phyloP scores from a whole-genome alignment of 1,140 invertebrate genomes.

The Limonius californicus region DNA sequence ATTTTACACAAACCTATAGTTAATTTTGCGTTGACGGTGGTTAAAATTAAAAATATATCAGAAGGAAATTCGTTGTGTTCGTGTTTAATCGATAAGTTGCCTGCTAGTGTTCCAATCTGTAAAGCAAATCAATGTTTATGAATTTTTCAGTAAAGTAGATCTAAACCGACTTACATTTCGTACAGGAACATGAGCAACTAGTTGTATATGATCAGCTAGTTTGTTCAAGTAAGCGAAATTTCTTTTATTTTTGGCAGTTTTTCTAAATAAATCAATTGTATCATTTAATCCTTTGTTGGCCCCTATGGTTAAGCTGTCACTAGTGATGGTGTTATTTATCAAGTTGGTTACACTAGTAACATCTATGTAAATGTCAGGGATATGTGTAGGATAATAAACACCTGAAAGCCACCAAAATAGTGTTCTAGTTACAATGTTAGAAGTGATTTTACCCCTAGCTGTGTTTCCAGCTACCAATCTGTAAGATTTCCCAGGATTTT shows the following conservation, averaged over 20 bases:
- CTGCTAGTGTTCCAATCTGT: slow-evolving; percentile 54
- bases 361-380: slow-evolving; percentile 64
- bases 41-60: slow-evolving; percentile 57
- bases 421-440: slow-evolving; percentile 45
- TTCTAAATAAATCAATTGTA: slow-evolving; percentile 58
- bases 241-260: slow-evolving; percentile 37
- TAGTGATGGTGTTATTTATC: slow-evolving; percentile 50
- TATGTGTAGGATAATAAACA: slow-evolving; percentile 12
- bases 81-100: slow-evolving; percentile 78
- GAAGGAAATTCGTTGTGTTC: slow-evolving; percentile 64
- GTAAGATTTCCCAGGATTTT: slow-evolving; percentile 30
- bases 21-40: slow-evolving; percentile 37
- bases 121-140: not conserved
- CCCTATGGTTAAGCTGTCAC: slow-evolving; percentile 56
- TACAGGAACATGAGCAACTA: slow-evolving; percentile 64
- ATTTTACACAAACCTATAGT: too few species aligned
- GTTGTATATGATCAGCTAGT: slow-evolving; percentile 60
- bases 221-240: slow-evolving; percentile 54
- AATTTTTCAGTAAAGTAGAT: not conserved
- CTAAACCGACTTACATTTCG: slow-evolving; percentile 56
- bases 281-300: slow-evolving; percentile 61
- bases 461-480: slow-evolving; percentile 41
- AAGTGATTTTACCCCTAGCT: slow-evolving; percentile 33
- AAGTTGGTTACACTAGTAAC: slow-evolving; percentile 66
- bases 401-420: not conserved